These are phyloP conservation scores for Hydractinia echinata DNA, from an alignment of 30 jellyfish, hydroid and myxozoan species.

Conservation along the genomic window DNA sequence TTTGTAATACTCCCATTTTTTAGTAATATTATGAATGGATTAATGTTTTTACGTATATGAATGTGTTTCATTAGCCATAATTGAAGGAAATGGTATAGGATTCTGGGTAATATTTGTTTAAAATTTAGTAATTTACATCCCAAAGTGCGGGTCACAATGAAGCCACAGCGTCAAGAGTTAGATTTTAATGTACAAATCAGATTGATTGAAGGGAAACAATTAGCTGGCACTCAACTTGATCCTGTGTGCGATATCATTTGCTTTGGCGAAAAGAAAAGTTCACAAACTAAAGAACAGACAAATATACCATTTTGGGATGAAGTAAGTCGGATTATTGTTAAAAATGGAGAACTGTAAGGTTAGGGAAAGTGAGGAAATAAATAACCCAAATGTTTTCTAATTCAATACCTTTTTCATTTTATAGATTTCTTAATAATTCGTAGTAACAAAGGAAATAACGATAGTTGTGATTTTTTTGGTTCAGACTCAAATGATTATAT, in stretches of 20 bases:
- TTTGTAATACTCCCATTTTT: neutral
- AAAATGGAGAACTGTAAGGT: neutral
- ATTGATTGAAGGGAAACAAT: conserved; percentile 22
- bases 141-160: conserved; percentile 4
- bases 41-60: no score
- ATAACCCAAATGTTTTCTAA: no score
- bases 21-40: no score
- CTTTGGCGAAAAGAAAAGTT: conserved; percentile 24
- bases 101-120: no score
- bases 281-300: conserved; percentile 32
- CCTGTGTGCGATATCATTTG: conserved; percentile 31
- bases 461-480: no score
- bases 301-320: conserved; percentile 40
- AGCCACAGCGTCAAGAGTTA: conserved; percentile 31
- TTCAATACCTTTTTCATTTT: no score
- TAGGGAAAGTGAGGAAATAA: no score
- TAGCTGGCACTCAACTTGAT: conserved; percentile 41
- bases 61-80: no score
- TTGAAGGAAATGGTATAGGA: no score
- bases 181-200: conserved; percentile 32
- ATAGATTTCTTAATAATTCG: no score
- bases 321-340: conserved; percentile 51
- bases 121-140: conserved; percentile 34
- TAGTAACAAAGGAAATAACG: no score
- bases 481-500: no score